Percentiles rank a stretch among this genome's conserved stretches.
Conservation (phyloP, 2,113 vertebrate genomes). For the Megalops atlanticus region DNA sequence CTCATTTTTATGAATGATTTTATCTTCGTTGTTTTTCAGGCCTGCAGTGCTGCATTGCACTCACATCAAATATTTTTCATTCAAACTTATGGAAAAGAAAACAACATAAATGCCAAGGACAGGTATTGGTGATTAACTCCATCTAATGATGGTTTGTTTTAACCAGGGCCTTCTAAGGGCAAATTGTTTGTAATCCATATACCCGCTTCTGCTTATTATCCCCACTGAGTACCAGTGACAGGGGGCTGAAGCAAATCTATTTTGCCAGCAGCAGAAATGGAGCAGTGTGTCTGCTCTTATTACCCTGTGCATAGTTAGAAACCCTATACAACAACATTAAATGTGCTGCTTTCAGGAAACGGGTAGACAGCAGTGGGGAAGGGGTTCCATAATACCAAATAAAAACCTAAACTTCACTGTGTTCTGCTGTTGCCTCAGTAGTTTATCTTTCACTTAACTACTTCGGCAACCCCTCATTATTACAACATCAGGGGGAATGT, state of each 20-base stretch:
- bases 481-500: no score
- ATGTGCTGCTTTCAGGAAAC: conserved; percentile 30
- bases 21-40: neutral
- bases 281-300: conserved; percentile 57
- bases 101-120: neutral
- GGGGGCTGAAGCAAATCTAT: conserved; percentile 68
- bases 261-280: conserved; percentile 55
- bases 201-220: conserved; percentile 53
- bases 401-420: no score
- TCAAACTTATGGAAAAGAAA: conserved; percentile 1
- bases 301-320: conserved; percentile 53
- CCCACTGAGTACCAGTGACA: conserved; percentile 64
- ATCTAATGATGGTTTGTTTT: conserved; percentile 56
- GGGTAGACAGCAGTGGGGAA: neutral
- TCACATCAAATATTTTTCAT: neutral
- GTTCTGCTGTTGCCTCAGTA: neutral
- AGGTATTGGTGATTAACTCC: conserved; percentile 39
- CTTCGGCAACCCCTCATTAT: neutral
- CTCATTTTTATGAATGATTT: neutral
- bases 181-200: conserved; percentile 55
- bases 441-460: neutral
- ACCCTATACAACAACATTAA: conserved; percentile 45
- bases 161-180: conserved; percentile 50
- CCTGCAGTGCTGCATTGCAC: neutral
- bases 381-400: neutral